Conservation (phyloP, 2,797 vertebrate species). For the Poecilia picta region DNA sequence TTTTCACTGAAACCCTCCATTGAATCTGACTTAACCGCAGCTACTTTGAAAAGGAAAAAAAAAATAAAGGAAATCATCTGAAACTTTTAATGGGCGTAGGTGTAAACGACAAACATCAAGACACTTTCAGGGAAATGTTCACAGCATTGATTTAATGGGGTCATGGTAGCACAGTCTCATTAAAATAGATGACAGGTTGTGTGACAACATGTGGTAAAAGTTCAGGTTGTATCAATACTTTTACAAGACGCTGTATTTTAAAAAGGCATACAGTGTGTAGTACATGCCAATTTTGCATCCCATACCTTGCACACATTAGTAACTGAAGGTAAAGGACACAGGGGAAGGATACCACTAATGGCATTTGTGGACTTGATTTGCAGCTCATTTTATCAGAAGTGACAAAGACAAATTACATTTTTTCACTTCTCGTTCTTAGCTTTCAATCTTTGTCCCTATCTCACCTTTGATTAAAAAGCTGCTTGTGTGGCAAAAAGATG, state of each 20-base stretch:
- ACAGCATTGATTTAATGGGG: neutral
- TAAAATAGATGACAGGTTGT: neutral
- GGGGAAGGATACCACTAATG: conserved; percentile 1
- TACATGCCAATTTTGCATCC: neutral
- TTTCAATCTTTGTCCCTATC: neutral
- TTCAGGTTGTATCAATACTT: neutral
- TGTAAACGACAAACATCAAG: neutral
- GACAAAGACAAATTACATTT: neutral
- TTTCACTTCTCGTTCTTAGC: neutral
- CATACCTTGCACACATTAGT: neutral
- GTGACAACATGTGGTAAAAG: neutral
- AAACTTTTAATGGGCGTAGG: neutral
- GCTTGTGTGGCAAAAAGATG: neutral
- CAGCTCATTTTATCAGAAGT: neutral
- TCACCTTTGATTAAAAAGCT: conserved; percentile 5
- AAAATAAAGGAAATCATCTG: neutral
- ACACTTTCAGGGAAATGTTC: neutral
- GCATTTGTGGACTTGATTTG: conserved; percentile 4
- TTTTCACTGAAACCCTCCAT: neutral
- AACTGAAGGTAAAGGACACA: neutral
- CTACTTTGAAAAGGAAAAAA: neutral
- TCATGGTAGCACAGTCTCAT: neutral
- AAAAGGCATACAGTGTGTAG: neutral
- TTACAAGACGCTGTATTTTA: neutral
- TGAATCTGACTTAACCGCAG: neutral